Conservation (phyloP, 2,888 invertebrate species). For the Yponomeuta malinellus region DNA sequence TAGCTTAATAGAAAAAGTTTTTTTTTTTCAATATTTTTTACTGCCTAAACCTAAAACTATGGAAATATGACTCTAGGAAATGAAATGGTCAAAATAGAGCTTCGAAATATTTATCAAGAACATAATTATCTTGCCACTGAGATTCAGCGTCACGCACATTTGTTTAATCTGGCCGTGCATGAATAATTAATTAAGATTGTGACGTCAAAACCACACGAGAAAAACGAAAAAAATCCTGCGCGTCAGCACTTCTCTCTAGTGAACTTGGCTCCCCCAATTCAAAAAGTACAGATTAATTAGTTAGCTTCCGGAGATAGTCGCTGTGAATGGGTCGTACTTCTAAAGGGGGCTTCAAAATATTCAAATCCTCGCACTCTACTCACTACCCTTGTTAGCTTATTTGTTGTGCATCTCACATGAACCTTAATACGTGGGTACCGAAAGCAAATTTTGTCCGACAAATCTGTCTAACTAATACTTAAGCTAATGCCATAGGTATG, state of each 20-base stretch:
- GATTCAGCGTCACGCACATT: not conserved
- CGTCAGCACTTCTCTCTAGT: slow-evolving; percentile 18
- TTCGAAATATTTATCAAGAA: not conserved
- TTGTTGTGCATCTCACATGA: not conserved
- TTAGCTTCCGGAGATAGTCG: slow-evolving; percentile 45
- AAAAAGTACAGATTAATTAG: slow-evolving; percentile 50
- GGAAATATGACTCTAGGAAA: not conserved
- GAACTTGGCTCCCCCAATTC: slow-evolving; percentile 19
- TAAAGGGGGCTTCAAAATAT: slow-evolving; percentile 4
- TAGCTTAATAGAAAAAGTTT: not conserved
- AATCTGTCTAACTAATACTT: not conserved
- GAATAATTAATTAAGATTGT: not conserved
- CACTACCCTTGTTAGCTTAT: not conserved
- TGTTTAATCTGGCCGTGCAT: not conserved
- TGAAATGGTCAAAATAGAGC: not conserved
- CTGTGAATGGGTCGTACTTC: slow-evolving; percentile 23
- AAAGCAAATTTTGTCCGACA: not conserved
- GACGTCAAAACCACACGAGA: not conserved
- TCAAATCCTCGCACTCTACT: not conserved
- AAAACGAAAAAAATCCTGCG: not conserved
- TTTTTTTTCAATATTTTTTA: not conserved
- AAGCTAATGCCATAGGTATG: not conserved
- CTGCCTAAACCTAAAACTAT: not conserved
- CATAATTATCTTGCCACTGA: not conserved
- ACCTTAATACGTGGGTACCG: not conserved